A percentile compares a stretch with the other conserved stretches of the same genome.
phyloP scores from a whole-genome alignment of 2,888 invertebrate genomes.

The Parnassius glacialis region DNA sequence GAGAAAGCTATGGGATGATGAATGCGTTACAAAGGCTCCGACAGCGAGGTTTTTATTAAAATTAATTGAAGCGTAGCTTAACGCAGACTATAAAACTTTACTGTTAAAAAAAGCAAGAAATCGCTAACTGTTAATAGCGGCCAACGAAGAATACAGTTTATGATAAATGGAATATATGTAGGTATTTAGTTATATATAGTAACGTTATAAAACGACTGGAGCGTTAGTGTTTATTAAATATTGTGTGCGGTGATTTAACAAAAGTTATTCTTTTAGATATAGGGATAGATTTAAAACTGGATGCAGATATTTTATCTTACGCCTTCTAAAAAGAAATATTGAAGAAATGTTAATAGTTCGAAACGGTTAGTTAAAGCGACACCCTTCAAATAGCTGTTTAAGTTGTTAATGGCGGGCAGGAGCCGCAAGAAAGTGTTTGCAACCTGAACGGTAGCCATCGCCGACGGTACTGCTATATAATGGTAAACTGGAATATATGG shows the following conservation, averaged over 20 bases:
- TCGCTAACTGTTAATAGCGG: too few species aligned
- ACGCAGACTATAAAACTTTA: too few species aligned
- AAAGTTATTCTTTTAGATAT: too few species aligned
- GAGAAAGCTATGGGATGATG: neutral
- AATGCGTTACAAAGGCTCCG: neutral
- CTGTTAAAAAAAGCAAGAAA: too few species aligned
- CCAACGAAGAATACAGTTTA: too few species aligned
- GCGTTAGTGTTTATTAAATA: too few species aligned
- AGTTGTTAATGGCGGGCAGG: conserved; percentile 45
- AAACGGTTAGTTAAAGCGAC: conserved; percentile 62
- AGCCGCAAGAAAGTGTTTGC: conserved; percentile 62
- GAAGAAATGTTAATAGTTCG: conserved; percentile 10
- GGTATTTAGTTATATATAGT: too few species aligned
- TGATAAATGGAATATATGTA: too few species aligned
- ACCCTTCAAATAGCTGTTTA: conserved; percentile 47
- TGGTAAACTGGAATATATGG: conserved; percentile 56
- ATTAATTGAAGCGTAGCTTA: too few species aligned
- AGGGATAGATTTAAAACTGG: neutral
- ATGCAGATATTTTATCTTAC: neutral
- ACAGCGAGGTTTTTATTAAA: too few species aligned
- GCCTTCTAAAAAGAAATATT: neutral
- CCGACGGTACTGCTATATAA: conserved; percentile 56
- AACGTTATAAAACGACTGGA: too few species aligned
- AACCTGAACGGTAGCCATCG: conserved; percentile 60
- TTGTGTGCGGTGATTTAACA: too few species aligned